Evolutionary conservation across 2,113 vertebrate species (phyloP), one percentile per base, ranked within the genome.

Genomic region (rat (Rattus norvegicus)): DNA sequence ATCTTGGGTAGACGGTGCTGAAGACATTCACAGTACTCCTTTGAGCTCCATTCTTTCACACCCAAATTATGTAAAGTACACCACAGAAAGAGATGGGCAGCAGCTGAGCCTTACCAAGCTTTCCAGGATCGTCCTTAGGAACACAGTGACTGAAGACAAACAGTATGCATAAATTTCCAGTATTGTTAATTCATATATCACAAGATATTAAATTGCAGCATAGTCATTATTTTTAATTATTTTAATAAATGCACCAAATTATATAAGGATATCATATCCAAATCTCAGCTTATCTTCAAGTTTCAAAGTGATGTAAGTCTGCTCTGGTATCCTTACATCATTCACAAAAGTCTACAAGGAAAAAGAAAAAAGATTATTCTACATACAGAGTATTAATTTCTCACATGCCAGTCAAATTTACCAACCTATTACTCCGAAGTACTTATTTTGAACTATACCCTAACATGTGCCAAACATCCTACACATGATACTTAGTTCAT

Each of bases 261-360:
- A 96, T 87, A 63, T 93, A 99, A 99, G 99, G 99, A 99, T 99
- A 99, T 99, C 99, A 99, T 99, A 99, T 98, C 99, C 99, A 99
- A 99, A 99, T 98, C 99, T 99, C 97, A 99, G 98, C 98, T 99
- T 99, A 98, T 99, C 99, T 98, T 99, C 99, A 97, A 99, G 98
- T 98, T 99, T 99, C 98, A 99, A 98, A 80, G 99, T 99, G 97
- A 99, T 99, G 52, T 99, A 99, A 93, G 99, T 99, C 98, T 99
- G 99, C 96, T 99, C 99, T 97, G 99, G 99, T 98, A 99, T 99
- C 95, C 99, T 99, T 88, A 99, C 99, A 97, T 99, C 99, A 95
- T 99, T 99, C 93, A 99, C 99, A 98, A 99, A 99, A 0, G 99
- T 99, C 99, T 99, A 97, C 7, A 97, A 93, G 93, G 90, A 97